phyloP scores from a whole-genome alignment of 2,888 invertebrate species.

The Vanessa cardui region DNA sequence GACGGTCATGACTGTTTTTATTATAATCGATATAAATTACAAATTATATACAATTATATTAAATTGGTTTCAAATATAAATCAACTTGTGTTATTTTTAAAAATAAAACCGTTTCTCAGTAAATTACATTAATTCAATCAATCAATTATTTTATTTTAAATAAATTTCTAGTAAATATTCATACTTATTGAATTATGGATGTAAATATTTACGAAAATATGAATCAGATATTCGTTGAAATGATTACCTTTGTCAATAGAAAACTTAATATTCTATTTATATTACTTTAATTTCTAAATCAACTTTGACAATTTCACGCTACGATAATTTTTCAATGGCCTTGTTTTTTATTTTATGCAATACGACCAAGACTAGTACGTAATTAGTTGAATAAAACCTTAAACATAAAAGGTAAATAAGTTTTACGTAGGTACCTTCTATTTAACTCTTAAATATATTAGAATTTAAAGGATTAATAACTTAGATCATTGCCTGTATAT shows the following conservation, averaged over 20 bases:
- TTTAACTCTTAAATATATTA: too few species aligned
- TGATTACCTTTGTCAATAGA: background rate
- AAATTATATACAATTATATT: constrained; percentile 9
- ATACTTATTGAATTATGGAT: background rate
- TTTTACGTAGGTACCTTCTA: background rate
- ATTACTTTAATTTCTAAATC: constrained; percentile 44
- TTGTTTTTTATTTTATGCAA: constrained; percentile 44
- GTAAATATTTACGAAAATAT: background rate
- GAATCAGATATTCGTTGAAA: background rate
- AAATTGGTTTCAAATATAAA: constrained; percentile 13
- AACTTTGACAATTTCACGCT: constrained; percentile 46
- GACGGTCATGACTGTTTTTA: constrained; percentile 18
- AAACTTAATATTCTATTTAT: constrained; percentile 36
- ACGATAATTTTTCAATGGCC: constrained; percentile 48
- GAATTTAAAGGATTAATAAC: too few species aligned
- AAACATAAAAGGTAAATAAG: background rate
- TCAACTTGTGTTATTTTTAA: background rate
- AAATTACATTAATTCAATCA: background rate
- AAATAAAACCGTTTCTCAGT: background rate
- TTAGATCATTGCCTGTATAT: too few species aligned
- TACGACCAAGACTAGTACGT: constrained; percentile 36
- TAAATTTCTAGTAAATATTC: too few species aligned
- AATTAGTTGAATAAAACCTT: constrained; percentile 32
- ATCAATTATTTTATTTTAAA: too few species aligned
- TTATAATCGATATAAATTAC: constrained; percentile 9